These are phyloP conservation scores for Taxidea taxus DNA, from an alignment of 2,113 vertebrate species.

Conservation along the genomic window DNA sequence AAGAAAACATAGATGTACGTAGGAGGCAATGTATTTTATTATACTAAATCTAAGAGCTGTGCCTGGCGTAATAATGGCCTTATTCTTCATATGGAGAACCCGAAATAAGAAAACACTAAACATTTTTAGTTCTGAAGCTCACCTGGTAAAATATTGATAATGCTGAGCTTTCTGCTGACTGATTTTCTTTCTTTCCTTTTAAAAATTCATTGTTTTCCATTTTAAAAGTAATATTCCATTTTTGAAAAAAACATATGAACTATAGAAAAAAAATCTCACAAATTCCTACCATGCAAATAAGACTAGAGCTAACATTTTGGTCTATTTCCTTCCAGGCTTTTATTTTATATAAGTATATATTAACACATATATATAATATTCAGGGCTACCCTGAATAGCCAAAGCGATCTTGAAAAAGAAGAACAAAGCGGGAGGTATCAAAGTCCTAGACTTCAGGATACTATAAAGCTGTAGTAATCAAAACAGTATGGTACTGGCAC, in stretches of 20 bases:
- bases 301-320: neutral
- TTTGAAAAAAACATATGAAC: constrained; percentile 39
- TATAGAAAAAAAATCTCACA: neutral
- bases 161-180: neutral
- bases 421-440: neutral
- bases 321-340: neutral
- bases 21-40: neutral
- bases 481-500: neutral
- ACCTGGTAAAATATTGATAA: neutral
- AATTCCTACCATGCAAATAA: neutral
- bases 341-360: neutral
- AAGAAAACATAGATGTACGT: neutral
- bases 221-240: constrained; percentile 35
- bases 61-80: neutral
- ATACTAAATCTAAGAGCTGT: neutral
- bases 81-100: neutral
- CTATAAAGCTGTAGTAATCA: neutral
- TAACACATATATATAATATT: neutral
- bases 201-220: constrained; percentile 30
- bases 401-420: neutral
- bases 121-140: neutral
- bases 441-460: neutral
- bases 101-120: neutral
- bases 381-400: neutral
- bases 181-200: neutral